Evolutionary conservation across 2,113 vertebrate species (phyloP).

Genomic region (Gobiocypris rarus): DNA sequence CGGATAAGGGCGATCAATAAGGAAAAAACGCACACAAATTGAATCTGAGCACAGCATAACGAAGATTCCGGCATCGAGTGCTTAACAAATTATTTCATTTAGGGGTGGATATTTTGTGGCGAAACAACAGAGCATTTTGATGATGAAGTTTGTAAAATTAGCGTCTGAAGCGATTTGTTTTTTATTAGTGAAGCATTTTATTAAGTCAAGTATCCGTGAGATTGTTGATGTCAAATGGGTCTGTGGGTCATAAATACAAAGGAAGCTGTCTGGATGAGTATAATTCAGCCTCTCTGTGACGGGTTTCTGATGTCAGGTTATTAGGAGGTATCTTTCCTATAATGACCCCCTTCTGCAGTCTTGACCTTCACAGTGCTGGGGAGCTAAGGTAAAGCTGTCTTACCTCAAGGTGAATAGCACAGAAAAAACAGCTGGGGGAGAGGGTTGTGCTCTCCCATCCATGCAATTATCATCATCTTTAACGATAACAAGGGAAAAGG

Average conservation of each 20-base stretch:
- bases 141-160: slow-evolving; percentile 48
- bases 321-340: slow-evolving; percentile 25
- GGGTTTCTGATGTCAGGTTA: slow-evolving; percentile 46
- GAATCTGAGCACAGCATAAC: slow-evolving; percentile 51
- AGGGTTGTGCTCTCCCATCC: slow-evolving; percentile 53
- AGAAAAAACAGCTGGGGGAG: slow-evolving; percentile 35
- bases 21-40: slow-evolving; percentile 43
- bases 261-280: slow-evolving; percentile 33
- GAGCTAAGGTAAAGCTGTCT: slow-evolving; percentile 34
- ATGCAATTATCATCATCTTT: slow-evolving; percentile 69
- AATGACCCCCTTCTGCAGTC: slow-evolving; percentile 30
- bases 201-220: slow-evolving; percentile 9
- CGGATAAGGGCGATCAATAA: slow-evolving; percentile 56
- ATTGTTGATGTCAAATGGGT: slow-evolving; percentile 44
- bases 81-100: slow-evolving; percentile 44
- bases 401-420: slow-evolving; percentile 61
- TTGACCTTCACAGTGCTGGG: slow-evolving; percentile 59
- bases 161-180: slow-evolving; percentile 33
- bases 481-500: slow-evolving; percentile 62
- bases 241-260: slow-evolving; percentile 45
- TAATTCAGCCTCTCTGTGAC: slow-evolving; percentile 45
- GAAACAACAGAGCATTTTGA: slow-evolving; percentile 37
- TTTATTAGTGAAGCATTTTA: slow-evolving; percentile 49
- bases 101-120: slow-evolving; percentile 9
- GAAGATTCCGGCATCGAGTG: slow-evolving; percentile 32